Percentiles rank a stretch among this genome's conserved stretches.
These are phyloP conservation scores for Sitta europaea DNA, from an alignment of 2,113 vertebrate genomes.

Conservation along the genomic window DNA sequence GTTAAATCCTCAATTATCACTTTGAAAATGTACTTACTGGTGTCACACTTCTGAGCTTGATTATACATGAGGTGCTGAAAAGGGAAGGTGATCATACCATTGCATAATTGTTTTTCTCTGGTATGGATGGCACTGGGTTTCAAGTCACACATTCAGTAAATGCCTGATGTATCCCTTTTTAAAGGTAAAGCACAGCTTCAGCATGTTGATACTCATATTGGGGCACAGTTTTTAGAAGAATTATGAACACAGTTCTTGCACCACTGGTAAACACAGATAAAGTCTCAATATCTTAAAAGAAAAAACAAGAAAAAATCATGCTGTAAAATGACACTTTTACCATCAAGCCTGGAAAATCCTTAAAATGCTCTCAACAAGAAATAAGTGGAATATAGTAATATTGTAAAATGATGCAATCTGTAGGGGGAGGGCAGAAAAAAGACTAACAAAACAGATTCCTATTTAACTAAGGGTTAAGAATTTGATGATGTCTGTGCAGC, in stretches of 20 bases:
- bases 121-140: background rate
- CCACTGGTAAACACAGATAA: background rate
- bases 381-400: background rate
- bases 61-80: conserved; percentile 1
- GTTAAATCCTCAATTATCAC: background rate
- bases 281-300: background rate
- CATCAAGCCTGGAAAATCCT: background rate
- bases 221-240: background rate
- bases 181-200: background rate
- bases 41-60: background rate
- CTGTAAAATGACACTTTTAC: background rate
- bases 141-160: background rate
- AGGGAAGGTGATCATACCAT: background rate
- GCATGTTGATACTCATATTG: background rate
- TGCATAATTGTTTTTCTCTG: background rate
- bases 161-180: background rate
- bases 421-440: background rate
- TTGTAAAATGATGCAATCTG: background rate
- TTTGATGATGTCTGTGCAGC: background rate
- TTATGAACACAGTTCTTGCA: background rate
- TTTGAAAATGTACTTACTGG: background rate
- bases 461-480: background rate
- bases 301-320: background rate
- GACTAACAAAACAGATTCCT: background rate
- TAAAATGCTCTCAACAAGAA: background rate